phyloP scores from a whole-genome alignment of 2,888 invertebrate genomes.

The Camponotus fellah region DNA sequence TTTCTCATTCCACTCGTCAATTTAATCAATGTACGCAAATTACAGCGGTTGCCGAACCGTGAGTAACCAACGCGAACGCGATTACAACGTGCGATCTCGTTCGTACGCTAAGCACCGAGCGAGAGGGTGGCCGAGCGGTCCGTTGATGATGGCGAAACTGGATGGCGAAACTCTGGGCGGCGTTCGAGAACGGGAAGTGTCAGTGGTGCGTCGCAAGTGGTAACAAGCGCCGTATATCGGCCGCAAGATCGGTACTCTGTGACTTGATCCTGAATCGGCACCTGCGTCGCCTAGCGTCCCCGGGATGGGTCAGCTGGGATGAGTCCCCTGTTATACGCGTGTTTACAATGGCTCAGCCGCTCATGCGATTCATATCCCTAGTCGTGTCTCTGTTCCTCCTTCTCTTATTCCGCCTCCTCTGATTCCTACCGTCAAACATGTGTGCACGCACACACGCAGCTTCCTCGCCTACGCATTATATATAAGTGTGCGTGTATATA shows the following conservation, averaged over 20 bases:
- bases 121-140: conserved; percentile 50
- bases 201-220: conserved; percentile 30
- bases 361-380: conserved; percentile 82
- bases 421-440: conserved; percentile 4
- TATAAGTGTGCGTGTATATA: background rate
- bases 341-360: conserved; percentile 84
- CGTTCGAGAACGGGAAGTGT: conserved; percentile 55
- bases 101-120: conserved; percentile 62
- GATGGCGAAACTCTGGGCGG: conserved; percentile 46
- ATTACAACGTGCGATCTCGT: conserved; percentile 81
- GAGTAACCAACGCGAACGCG: conserved; percentile 79
- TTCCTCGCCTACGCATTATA: background rate
- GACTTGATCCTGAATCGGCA: conserved; percentile 48
- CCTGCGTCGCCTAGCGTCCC: conserved; percentile 55
- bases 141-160: conserved; percentile 5
- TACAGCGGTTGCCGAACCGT: conserved; percentile 80
- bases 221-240: conserved; percentile 56
- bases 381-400: conserved; percentile 55
- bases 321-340: conserved; percentile 83
- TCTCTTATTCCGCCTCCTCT: conserved; percentile 23
- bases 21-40: conserved; percentile 84
- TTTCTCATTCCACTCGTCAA: conserved; percentile 78
- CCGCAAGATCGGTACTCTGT: conserved; percentile 33
- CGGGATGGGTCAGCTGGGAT: conserved; percentile 75
- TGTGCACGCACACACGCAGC: background rate